These are phyloP conservation scores for Zoanthus solanderi DNA, from an alignment of 92 coral and sea anemone genomes.

Conservation along the genomic window DNA sequence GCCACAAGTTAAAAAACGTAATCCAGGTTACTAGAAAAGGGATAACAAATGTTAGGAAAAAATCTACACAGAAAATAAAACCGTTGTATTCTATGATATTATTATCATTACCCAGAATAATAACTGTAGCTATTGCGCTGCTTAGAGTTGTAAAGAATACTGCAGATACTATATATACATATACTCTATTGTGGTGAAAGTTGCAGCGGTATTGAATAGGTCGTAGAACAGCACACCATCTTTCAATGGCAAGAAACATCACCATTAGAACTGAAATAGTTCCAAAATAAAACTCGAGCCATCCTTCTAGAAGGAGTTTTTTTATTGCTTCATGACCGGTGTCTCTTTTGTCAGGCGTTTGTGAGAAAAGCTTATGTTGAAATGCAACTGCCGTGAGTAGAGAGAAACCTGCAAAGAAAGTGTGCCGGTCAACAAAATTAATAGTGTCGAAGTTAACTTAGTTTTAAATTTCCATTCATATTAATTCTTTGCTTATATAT, in stretches of 20 bases:
- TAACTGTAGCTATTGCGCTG: background rate
- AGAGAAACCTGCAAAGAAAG: too few species aligned
- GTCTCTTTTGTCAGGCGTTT: too few species aligned
- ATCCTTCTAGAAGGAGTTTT: background rate
- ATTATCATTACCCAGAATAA: background rate
- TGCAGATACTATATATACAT: background rate
- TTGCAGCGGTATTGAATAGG: constrained; percentile 14
- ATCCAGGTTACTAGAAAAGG: background rate
- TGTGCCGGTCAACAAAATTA: too few species aligned
- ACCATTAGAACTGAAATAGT: background rate
- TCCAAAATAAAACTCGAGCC: constrained; percentile 1
- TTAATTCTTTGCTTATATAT: too few species aligned
- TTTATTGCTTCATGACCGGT: too few species aligned
- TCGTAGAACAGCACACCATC: constrained; percentile 1
- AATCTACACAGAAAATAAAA: background rate
- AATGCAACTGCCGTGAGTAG: too few species aligned
- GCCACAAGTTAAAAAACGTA: background rate
- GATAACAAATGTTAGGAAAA: background rate
- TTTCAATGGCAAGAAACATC: background rate
- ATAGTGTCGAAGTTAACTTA: too few species aligned
- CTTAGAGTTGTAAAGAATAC: background rate
- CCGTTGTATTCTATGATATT: background rate
- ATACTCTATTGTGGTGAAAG: background rate
- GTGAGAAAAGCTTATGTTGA: too few species aligned
- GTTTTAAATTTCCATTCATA: too few species aligned